Evolutionary conservation across 1,140 invertebrate genomes (phyloP).

Genomic region (Prorops nasuta): DNA sequence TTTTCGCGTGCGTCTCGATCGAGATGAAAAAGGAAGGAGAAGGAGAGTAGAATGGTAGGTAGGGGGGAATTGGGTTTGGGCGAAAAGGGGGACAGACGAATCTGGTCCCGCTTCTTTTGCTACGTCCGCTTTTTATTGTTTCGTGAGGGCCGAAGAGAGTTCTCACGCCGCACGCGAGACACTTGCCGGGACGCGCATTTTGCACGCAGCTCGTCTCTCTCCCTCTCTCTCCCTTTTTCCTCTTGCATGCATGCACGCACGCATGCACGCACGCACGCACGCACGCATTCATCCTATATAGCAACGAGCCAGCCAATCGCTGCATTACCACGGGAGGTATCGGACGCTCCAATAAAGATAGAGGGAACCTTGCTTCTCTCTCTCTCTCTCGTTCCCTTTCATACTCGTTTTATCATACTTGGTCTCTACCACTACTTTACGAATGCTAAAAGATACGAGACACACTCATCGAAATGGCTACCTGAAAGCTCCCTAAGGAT

Average conservation of each 20-base stretch:
- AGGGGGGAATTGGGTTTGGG: not conserved
- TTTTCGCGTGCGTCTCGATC: not conserved
- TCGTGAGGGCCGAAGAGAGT: conserved; percentile 22
- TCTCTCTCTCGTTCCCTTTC: too few species aligned
- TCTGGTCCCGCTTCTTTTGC: conserved; percentile 17
- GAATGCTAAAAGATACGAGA: too few species aligned
- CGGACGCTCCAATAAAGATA: too few species aligned
- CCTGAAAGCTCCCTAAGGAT: too few species aligned
- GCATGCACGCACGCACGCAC: conserved; percentile 16
- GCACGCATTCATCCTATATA: conserved; percentile 17
- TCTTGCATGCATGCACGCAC: conserved; percentile 21
- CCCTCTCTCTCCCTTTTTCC: conserved; percentile 2
- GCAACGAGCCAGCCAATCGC: conserved; percentile 19
- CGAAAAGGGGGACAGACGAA: not conserved
- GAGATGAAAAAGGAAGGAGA: not conserved
- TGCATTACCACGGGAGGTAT: too few species aligned
- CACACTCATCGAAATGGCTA: too few species aligned
- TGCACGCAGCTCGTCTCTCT: not conserved
- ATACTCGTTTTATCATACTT: not conserved
- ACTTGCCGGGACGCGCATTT: too few species aligned
- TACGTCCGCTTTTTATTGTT: conserved; percentile 30
- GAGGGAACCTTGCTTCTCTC: not conserved
- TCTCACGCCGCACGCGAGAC: conserved; percentile 33
- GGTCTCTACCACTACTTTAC: too few species aligned
- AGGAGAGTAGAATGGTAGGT: not conserved